Evolutionary conservation across 1,140 invertebrate species (phyloP), one percentile per base, ranked within the genome.

Genomic region (Condylostylus longicornis): DNA sequence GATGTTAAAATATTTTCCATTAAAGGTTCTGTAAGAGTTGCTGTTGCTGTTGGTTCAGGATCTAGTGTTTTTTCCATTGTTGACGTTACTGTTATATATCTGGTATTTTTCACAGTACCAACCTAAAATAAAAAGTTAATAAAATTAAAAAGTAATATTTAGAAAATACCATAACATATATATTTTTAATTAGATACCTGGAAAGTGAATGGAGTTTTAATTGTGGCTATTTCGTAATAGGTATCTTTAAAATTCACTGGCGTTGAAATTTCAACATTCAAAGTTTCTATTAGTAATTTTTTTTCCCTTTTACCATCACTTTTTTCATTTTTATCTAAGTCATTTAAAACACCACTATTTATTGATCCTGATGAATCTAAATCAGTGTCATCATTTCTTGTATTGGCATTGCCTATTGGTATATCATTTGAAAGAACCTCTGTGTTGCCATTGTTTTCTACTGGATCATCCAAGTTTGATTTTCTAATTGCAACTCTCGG

Each of bases 191-290:
- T 7, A 12, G 17, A 12, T 64, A 86, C 82, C 70, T 87, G 81
- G 61, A 88, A 89, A 17, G 80, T 77, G 50, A 86, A 88, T 1
- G 85, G 84, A 32, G 82, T 85, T 54, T 83, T 85, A 37, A 89
- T 82, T 1, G 85, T 89, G 5, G 83, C 84, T 41, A 89, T 82
- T 66, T 89, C 78, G 52, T 82, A 85, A 43, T 86, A 85, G 31
- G 79, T 70, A 58, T 86, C 80, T 49, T 72, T 74, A 45, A 85
- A 83, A 52, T 84, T 79, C 19, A 78, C 74, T 1, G 82, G 79
- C 2, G 83, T 87, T 2, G 82, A 85, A 38, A 87, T 88, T 58
- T 86, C 81, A 1, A 85, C 77, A 56, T 83, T 83, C 27, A 86
- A 58, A 2, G 82, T 86, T 58, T 84, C 80, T 4, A 79, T 9